phyloP scores from a whole-genome alignment of 2,113 vertebrate genomes.

The Odontophorus gujanensis region DNA sequence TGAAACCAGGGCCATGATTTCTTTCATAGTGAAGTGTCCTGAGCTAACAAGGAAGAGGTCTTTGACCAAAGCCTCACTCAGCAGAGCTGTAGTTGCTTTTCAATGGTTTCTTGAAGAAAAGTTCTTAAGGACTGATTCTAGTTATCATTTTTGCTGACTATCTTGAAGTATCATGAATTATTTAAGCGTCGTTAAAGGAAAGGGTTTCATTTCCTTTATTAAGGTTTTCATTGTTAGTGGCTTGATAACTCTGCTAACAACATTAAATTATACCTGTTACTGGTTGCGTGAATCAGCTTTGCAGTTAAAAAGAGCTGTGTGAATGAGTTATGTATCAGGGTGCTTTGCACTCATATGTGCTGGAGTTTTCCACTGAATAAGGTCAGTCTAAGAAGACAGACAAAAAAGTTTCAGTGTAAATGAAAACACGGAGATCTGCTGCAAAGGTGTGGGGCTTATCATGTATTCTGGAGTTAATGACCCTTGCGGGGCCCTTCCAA shows the following conservation, averaged over 20 bases:
- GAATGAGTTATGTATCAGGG: neutral
- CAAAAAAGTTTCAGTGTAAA: neutral
- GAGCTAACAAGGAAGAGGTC: neutral
- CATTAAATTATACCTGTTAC: neutral
- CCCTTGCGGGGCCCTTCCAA: neutral
- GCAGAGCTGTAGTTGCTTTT: neutral
- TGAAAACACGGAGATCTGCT: neutral
- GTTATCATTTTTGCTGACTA: neutral
- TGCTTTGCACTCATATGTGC: neutral
- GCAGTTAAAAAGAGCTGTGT: neutral
- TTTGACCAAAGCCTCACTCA: neutral
- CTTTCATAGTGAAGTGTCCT: neutral
- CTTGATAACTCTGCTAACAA: neutral
- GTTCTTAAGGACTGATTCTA: neutral
- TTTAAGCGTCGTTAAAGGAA: neutral
- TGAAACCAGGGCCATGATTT: neutral
- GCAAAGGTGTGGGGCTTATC: fast-evolving
- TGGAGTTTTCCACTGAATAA: neutral
- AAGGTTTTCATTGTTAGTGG: neutral
- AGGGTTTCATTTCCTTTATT: neutral
- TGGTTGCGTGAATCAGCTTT: neutral
- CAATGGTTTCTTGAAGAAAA: neutral
- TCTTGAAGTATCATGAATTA: neutral
- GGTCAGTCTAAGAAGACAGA: neutral
- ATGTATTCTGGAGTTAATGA: neutral